Evolutionary conservation across 2,797 vertebrate genomes (phyloP), one percentile per base, ranked within the genome.

Genomic region (Crypturellus tataupa): DNA sequence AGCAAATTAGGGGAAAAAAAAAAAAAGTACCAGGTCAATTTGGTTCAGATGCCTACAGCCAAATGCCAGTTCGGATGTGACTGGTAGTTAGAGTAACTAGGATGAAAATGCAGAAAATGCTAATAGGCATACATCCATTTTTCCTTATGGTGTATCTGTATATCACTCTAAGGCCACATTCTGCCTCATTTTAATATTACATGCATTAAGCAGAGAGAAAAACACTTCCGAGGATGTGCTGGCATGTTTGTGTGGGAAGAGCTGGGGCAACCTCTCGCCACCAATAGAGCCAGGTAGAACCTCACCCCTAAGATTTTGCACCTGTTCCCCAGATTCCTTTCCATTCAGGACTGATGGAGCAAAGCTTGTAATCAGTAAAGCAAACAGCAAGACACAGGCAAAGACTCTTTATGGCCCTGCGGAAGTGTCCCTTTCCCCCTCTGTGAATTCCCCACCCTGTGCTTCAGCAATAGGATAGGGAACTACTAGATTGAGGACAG

Each of bases 1-100:
- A 88, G 59, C 29, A 37, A 78, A 88, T 47, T 47, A 44, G 72
- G 20, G 20, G 8, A 46, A 46, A 46, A 18, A 20, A 46, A 49
- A 92, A 92, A 63, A 91, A 76, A 82, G 60, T 84, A 79, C 67
- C 46, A 79, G 42, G 63, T 29, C 85, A 87, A 89, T 83, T 69
- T 12, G 59, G 87, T 47, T 77, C 69, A 90, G 58, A 37, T 90
- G 70, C 73, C 81, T 87, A 71, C 76, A 91, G 62, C 49, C 56
- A 51, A 82, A n/a, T 35, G 46, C 11, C 24, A 67, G 46, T 58
- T 65, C 53, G 51, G 29, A 71, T 86, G 16, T 39, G 65, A 89
- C 29, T 51, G 81, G n/a, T 18, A 80, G 46, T 59, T 77, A 60
- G 12, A 84, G 72, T 15, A 82, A 75, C 80, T 12, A n/a, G 59